Base-by-base conservation (phyloP, 2,888 invertebrate genomes). In the Lypha dubia region DNA sequence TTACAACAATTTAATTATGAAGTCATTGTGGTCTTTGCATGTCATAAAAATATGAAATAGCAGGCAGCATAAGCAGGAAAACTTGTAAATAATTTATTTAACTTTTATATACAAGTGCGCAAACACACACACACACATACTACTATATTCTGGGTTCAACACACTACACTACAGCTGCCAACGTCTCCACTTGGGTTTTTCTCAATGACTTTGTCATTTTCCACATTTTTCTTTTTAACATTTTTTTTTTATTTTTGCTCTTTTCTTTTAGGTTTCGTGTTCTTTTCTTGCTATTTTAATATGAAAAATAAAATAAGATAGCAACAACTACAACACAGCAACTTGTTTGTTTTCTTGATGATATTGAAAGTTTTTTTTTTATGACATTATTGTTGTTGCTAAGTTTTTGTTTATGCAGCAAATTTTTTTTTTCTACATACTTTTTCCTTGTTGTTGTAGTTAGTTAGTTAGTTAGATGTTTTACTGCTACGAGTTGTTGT, bases 31-130 rank as follows among this genome's bases (percentile, higher is more conserved):
- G 67, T 77, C 76, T 79, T 80, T 77, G 76, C 76, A 32, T 80
- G 84, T 77, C 84, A 84, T 75, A 77, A 80, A 80, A 76, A 77
- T 68, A 79, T 81, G 73, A 77, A 79, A 68, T 79, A 56, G 62
- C 68, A 63, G 58, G 7, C 65, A 62, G 44, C 62, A 70, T 38
- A 74, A 79, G 62, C 73, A 79, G 79, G 79, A 79, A 79, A 73
- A 79, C 71, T 79, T 79, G 60, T 71, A 58, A 20, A 79, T 67
- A 65, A 73, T 79, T 79, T 79, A 77, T 74, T 58, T 74, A 80
- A 77, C 17, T 68, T 49, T 44, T 32, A 68, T 77, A 7, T 53
- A 41, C 22, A 46, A 28, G 17, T 56, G 32, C 13, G 56, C 44
- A 58, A 22, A 35, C 35, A 35, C 38, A 49, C 15, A 24, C 11